Base-by-base conservation (phyloP, 1,140 invertebrate species). In the Hetaerina americana region DNA sequence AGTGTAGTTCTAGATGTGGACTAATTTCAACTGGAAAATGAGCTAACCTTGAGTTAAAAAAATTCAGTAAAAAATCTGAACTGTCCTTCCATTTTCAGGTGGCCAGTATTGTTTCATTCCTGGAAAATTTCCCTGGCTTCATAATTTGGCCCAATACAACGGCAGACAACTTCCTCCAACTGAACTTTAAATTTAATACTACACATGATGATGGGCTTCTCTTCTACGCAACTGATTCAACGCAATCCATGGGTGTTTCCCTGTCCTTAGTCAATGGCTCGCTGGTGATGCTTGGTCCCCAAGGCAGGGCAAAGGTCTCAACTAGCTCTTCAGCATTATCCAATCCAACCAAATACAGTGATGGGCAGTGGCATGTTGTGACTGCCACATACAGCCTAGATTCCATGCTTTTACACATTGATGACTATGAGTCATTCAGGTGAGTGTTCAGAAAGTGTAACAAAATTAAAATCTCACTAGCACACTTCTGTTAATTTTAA, bases 361-460 rank as follows among this genome's bases (percentile, higher is more conserved):
- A 98, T 80, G 91, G 89, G 29, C 86, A 91, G 72, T 97, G 96
- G 94, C 96, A 99, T 80, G 93, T 94, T 5, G 88, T 98, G 0
- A 93, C 92, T 0, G 89, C 94, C 0, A 91, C 88, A 0, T 91
- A 92, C 75, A 86, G 86, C 79, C 77, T 81, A 67, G 81, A 80
- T 25, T 80, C 83, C 70, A 80, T 94, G 66, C 78, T 73, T 84
- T 83, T 98, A 0, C 89, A 92, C 69, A 90, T 96, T 26, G 95
- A 98, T 77, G 96, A 98, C 78, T 86, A 82, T 69, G 86, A 89
- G 71, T 83, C 83, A 72, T 87, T 85, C 78, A 84, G 82, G 88
- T 90, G 81, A 83, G 79, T 74, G 67, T 28, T n/a, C n/a, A 40
- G 15, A 69, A 57, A 66, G 22, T n/a, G n/a, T n/a, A n/a, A n/a